phyloP scores from a whole-genome alignment of 2,888 invertebrate genomes.

The Empis livida region DNA sequence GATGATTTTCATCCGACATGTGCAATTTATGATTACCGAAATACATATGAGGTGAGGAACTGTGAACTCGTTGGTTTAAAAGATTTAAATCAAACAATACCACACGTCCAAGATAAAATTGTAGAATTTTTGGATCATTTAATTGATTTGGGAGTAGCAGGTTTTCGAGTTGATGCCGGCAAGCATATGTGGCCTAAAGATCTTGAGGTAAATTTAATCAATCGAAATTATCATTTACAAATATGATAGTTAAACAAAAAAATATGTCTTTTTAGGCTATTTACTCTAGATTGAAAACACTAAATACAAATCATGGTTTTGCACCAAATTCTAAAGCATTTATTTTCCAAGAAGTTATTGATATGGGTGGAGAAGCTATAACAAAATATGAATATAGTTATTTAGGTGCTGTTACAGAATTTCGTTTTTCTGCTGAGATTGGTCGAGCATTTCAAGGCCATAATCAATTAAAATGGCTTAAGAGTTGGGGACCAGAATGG shows the following conservation, averaged over 20 bases:
- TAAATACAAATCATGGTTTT: constrained; percentile 54
- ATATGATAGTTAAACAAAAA: too few relatives aligned
- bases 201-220: constrained; percentile 31
- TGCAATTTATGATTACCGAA: constrained; percentile 50
- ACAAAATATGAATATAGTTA: constrained; percentile 39
- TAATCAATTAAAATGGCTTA: constrained; percentile 50
- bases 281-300: constrained; percentile 45
- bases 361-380: constrained; percentile 43
- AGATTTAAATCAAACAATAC: constrained; percentile 57
- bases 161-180: constrained; percentile 70
- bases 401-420: constrained; percentile 64
- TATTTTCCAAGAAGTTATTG: constrained; percentile 66
- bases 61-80: constrained; percentile 60
- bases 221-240: neutral
- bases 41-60: constrained; percentile 51
- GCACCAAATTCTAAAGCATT: constrained; percentile 48
- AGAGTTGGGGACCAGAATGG: constrained; percentile 56
- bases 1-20: constrained; percentile 59
- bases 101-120: constrained; percentile 23
- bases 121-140: constrained; percentile 26
- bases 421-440: constrained; percentile 38
- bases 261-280: constrained; percentile 35
- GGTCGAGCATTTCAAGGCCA: constrained; percentile 43
- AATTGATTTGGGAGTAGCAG: constrained; percentile 62
- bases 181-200: constrained; percentile 75